Conservation (phyloP, 2,888 invertebrate genomes). For the Meloe dianella region DNA sequence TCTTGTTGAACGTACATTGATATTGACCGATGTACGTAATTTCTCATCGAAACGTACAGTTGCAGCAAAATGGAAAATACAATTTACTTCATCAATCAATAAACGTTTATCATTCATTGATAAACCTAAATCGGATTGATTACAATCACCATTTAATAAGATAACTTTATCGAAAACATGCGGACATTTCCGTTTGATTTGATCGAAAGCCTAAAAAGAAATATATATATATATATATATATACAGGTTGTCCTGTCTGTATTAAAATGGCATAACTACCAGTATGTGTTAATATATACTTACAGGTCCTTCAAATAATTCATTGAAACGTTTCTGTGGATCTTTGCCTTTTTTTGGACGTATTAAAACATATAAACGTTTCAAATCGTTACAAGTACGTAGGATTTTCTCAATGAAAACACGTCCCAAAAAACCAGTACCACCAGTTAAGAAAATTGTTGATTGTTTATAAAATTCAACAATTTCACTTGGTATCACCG, state of each 20-base stretch:
- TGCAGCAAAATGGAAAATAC: constrained; percentile 79
- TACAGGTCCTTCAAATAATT: constrained; percentile 68
- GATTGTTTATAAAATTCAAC: constrained; percentile 48
- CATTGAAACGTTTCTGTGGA: constrained; percentile 55
- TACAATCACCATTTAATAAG: constrained; percentile 65
- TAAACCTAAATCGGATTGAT: constrained; percentile 62
- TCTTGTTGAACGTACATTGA: constrained; percentile 72
- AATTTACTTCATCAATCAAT: constrained; percentile 64
- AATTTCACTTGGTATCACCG: constrained; percentile 45
- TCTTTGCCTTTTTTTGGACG: constrained; percentile 51
- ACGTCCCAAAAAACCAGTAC: constrained; percentile 57
- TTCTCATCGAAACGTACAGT: constrained; percentile 79
- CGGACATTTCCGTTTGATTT: constrained; percentile 60
- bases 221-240: too few relatives aligned
- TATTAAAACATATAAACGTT: constrained; percentile 49
- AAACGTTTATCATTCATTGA: constrained; percentile 56
- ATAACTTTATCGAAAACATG: constrained; percentile 64
- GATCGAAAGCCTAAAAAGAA: constrained; percentile 45
- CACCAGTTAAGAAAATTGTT: constrained; percentile 54
- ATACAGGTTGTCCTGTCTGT: too few relatives aligned
- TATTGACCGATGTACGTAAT: constrained; percentile 68
- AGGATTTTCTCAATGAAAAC: constrained; percentile 52
- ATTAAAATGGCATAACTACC: too few relatives aligned
- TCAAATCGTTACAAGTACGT: constrained; percentile 50
- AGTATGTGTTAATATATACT: too few relatives aligned